Evolutionary conservation across 2,888 invertebrate species (phyloP), one percentile per base, ranked within the genome.

Genomic region (Dolomedes plantarius): DNA sequence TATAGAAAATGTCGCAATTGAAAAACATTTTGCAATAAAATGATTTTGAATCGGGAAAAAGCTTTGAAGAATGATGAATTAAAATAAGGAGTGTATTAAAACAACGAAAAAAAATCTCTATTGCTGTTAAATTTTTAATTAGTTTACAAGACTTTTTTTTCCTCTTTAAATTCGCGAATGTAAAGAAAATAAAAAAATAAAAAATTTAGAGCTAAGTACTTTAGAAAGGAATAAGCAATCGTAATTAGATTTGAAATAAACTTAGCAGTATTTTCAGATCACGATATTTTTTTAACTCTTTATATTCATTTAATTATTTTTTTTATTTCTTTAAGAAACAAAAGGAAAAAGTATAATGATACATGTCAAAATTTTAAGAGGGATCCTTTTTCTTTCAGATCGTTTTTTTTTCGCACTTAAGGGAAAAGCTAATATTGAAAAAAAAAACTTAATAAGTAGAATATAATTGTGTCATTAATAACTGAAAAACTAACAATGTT

Each of bases 41-140:
- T n/a, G n/a, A n/a, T n/a, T n/a, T n/a, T n/a, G n/a, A n/a, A n/a
- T n/a, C n/a, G n/a, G n/a, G n/a, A n/a, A n/a, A n/a, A n/a, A n/a
- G n/a, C n/a, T n/a, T n/a, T n/a, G n/a, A n/a, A n/a, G n/a, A n/a
- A n/a, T n/a, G n/a, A n/a, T n/a, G n/a, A n/a, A n/a, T n/a, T n/a
- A n/a, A n/a, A n/a, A n/a, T n/a, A n/a, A n/a, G n/a, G n/a, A n/a
- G n/a, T n/a, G n/a, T n/a, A n/a, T n/a, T n/a, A n/a, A n/a, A n/a
- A n/a, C n/a, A n/a, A n/a, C n/a, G n/a, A n/a, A n/a, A n/a, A n/a
- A n/a, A n/a, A n/a, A n/a, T n/a, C n/a, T n/a, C n/a, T n/a, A n/a
- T n/a, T n/a, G 41, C 36, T 46, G 41, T n/a, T 46, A 16, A 46
- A 46, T 46, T 46, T 46, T 46, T 46, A 46, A 46, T 46, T 46